These are phyloP conservation scores for Pachyseris speciosa DNA, from an alignment of 64 coral and sea anemone species.

Conservation along the genomic window DNA sequence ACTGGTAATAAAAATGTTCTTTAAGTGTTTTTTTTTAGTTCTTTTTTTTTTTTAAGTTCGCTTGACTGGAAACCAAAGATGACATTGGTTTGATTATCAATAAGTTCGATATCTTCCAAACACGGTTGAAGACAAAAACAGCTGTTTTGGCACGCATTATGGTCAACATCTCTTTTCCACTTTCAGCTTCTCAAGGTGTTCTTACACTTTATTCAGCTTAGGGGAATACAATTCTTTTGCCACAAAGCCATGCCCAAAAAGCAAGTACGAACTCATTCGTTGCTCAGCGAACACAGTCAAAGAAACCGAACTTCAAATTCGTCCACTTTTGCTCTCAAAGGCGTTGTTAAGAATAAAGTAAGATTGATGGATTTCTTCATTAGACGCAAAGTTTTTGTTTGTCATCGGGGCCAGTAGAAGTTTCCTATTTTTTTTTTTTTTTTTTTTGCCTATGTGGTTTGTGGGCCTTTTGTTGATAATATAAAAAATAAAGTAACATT, in stretches of 20 bases:
- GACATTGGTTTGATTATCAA: neutral
- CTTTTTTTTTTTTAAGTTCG: no score
- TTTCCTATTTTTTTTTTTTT: neutral
- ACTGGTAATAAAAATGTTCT: no score
- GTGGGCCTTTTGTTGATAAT: neutral
- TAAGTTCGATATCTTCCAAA: conserved; percentile 13
- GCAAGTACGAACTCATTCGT: neutral
- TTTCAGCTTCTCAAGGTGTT: no score
- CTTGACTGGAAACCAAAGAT: neutral
- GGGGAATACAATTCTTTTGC: no score
- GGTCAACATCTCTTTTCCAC: no score
- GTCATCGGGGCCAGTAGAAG: neutral
- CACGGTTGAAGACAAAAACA: neutral
- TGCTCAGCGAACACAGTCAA: neutral
- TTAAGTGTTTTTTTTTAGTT: no score
- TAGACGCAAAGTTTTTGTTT: neutral
- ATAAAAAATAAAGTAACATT: neutral
- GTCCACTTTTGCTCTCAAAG: neutral
- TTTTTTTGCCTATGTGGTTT: neutral
- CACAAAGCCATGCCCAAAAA: neutral
- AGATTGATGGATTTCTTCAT: neutral
- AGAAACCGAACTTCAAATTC: neutral
- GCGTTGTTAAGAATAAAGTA: neutral
- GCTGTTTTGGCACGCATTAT: conserved; percentile 3
- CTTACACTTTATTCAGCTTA: no score